Base-by-base conservation (phyloP, 2,888 invertebrate genomes). In the Diachrysia chrysitis region DNA sequence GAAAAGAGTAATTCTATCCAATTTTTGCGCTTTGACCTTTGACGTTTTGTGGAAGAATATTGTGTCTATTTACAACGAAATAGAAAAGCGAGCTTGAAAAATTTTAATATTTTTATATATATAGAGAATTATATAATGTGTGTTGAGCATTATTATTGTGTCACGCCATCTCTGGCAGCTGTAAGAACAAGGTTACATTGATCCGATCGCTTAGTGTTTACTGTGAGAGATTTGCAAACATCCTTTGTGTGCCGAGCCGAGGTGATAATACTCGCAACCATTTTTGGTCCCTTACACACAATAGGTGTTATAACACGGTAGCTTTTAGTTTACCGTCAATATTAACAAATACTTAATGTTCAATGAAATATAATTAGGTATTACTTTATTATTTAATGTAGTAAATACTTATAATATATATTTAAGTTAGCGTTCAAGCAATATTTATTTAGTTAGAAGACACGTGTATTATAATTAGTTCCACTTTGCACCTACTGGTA, bases 201-300 rank as follows among this genome's bases (percentile, higher is more conserved):
- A 90, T 90, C 87, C 86, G 87, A 87, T 89, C 87, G 89, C 84
- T 86, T 85, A 82, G 81, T 90, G 89, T 89, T 90, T 90, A 86
- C 86, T 82, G 83, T 83, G 80, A 83, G 84, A 88, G 89, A 89
- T 89, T 90, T 88, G 88, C 88, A 89, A 90, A 90, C 87, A 90
- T 74, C 86, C 86, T 88, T 88, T 89, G 89, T 89, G 83, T 85
- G 82, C 63, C 65, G 78, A 82, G 69, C 72, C 71, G 77, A 83
- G 80, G 84, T 85, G 83, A 78, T 86, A 86, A 85, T 82, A 82
- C 81, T 73, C 75, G 73, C 69, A 73, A 71, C 76, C 77, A 82
- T 83, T 85, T 86, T 85, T 81, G 79, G 69, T 79, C 76, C 79
- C 79, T 82, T 77, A 68, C 73, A 77, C 76, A 82, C 82, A 83